These are phyloP conservation scores for Pseudomyrmex sp. DNA, from an alignment of 1,140 invertebrate species.

Conservation along the genomic window DNA sequence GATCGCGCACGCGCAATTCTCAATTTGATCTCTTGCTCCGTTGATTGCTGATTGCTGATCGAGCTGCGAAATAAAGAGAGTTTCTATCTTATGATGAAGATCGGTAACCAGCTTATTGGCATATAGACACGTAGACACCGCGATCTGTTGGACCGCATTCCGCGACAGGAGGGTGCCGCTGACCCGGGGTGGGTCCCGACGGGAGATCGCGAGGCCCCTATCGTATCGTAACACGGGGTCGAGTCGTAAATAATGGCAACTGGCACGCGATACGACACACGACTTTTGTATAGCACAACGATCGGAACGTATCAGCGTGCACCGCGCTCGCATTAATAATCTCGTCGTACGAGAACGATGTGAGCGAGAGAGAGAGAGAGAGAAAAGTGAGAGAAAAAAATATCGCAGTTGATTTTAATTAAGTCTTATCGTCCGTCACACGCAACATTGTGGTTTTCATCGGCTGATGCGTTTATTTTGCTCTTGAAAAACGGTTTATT, in stretches of 20 bases:
- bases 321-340: constrained; percentile 50
- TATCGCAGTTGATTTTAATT: constrained; percentile 3
- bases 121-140: constrained; percentile 32
- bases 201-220: constrained; percentile 42
- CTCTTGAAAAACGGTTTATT: not conserved
- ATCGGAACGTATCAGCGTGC: constrained; percentile 2
- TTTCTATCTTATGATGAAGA: constrained; percentile 26
- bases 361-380: not conserved
- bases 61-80: not conserved
- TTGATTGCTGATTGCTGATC: not conserved
- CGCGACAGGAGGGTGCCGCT: constrained; percentile 31
- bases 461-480: not conserved
- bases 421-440: not conserved
- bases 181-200: constrained; percentile 42
- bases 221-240: constrained; percentile 16
- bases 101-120: constrained; percentile 32
- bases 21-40: not conserved
- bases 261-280: constrained; percentile 57
- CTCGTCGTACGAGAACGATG: not conserved
- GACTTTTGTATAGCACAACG: constrained; percentile 44
- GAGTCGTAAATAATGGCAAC: constrained; percentile 56
- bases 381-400: not conserved
- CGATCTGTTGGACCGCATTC: constrained; percentile 15
- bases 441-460: not conserved
- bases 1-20: not conserved